These are phyloP conservation scores for Lithobates sylvaticus DNA, from an alignment of 2,797 vertebrate genomes.

Conservation along the genomic window DNA sequence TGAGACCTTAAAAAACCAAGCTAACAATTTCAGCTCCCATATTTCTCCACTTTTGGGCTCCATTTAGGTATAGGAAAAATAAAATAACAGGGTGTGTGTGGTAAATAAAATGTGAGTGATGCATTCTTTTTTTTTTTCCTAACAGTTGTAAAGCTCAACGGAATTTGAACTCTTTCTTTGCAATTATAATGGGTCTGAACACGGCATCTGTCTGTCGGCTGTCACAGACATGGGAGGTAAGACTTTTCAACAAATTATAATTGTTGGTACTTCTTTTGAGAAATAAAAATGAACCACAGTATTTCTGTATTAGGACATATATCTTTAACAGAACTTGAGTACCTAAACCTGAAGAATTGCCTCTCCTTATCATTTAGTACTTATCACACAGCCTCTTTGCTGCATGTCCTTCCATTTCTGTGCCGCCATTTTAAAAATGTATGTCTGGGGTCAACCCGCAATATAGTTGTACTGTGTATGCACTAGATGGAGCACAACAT, in stretches of 20 bases:
- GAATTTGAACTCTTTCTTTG: constrained; percentile 96
- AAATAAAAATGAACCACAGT: no score
- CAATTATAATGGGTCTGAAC: constrained; percentile 97
- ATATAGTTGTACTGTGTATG: no score
- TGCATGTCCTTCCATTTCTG: no score
- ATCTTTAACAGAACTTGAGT: no score
- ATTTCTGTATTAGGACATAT: no score
- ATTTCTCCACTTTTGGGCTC: neutral
- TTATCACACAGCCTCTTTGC: no score
- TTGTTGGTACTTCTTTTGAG: neutral
- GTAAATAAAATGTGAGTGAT: neutral
- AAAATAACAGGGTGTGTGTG: neutral
- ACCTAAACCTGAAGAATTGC: neutral
- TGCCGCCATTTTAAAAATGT: no score
- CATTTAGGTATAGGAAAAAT: neutral
- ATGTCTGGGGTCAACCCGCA: no score
- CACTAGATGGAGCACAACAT: no score
- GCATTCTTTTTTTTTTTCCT: constrained; percentile 64
- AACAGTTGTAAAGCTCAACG: constrained; percentile 93
- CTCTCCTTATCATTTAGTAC: no score
- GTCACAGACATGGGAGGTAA: constrained; percentile 96
- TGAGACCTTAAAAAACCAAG: neutral
- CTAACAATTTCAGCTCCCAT: neutral
- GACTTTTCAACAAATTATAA: constrained; percentile 23
- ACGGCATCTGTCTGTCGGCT: constrained; percentile 92